phyloP scores from a whole-genome alignment of 2,113 vertebrate genomes.

The Neotragus pygmaeus region DNA sequence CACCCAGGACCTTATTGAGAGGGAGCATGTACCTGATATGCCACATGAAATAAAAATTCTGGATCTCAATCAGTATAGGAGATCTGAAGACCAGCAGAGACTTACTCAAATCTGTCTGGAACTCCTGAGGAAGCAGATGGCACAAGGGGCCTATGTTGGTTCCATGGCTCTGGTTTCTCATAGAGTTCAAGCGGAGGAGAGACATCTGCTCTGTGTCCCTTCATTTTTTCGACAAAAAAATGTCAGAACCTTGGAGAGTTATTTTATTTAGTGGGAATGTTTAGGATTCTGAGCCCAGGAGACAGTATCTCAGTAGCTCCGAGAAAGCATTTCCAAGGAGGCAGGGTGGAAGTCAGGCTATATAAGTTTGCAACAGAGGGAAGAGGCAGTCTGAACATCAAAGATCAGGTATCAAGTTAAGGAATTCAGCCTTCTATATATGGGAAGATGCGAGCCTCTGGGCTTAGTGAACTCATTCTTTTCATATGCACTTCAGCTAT shows the following conservation, averaged over 20 bases:
- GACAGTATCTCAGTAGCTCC: neutral
- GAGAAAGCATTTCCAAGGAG: neutral
- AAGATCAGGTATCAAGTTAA: neutral
- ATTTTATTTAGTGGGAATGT: neutral
- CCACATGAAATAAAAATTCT: neutral
- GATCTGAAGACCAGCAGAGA: neutral
- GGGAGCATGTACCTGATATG: neutral
- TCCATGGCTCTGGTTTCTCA: neutral
- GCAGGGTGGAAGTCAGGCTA: neutral
- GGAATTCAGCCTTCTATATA: neutral
- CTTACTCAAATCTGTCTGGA: neutral
- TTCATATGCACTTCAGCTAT: neutral
- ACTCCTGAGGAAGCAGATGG: neutral
- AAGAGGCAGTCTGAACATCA: neutral
- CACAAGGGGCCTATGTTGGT: neutral
- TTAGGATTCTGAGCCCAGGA: neutral
- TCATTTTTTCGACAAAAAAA: neutral
- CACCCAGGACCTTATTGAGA: neutral
- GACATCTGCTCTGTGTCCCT: neutral
- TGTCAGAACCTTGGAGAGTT: neutral
- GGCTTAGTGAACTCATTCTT: neutral
- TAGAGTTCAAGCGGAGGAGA: neutral
- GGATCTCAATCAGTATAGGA: neutral
- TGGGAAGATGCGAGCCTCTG: neutral
- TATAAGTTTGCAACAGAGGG: neutral